phyloP scores from a whole-genome alignment of 2,888 invertebrate genomes.

The Drosophila colorata region DNA sequence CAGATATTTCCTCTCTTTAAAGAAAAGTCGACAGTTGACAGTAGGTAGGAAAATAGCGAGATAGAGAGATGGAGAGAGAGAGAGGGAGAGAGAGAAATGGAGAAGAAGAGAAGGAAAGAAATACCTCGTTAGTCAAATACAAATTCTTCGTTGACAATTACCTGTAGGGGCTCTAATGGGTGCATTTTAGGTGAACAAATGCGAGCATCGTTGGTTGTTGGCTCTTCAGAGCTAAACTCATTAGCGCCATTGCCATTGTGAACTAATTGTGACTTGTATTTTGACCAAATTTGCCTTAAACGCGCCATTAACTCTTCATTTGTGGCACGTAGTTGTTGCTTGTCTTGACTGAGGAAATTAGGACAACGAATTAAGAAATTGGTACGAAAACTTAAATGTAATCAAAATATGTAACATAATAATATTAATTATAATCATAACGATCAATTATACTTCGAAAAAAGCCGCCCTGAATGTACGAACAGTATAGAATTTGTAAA shows the following conservation, averaged over 20 bases:
- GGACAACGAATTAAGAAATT: slow-evolving; percentile 11
- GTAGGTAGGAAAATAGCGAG: slow-evolving; percentile 27
- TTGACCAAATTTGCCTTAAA: slow-evolving; percentile 84
- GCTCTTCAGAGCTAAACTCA: slow-evolving; percentile 44
- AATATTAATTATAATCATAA: not conserved
- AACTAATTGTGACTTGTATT: slow-evolving; percentile 81
- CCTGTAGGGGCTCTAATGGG: slow-evolving; percentile 54
- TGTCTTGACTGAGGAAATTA: slow-evolving; percentile 78
- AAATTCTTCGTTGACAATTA: slow-evolving; percentile 50
- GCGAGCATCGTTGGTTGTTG: slow-evolving; percentile 71
- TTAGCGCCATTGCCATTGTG: slow-evolving; percentile 45
- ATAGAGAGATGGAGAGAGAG: slow-evolving; percentile 28
- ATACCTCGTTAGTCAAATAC: slow-evolving; percentile 63
- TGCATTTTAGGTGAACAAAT: slow-evolving; percentile 53
- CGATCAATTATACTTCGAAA: too few species aligned
- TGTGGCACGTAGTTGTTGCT: slow-evolving; percentile 82
- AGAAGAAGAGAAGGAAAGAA: slow-evolving; percentile 46
- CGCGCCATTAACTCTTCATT: slow-evolving; percentile 85
- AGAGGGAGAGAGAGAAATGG: slow-evolving; percentile 37
- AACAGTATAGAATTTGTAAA: too few species aligned
- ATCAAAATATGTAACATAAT: not conserved
- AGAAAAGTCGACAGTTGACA: slow-evolving; percentile 13
- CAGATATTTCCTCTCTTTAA: slow-evolving; percentile 85
- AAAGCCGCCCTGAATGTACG: too few species aligned
- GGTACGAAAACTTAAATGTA: slow-evolving; percentile 1